These are phyloP conservation scores for Anarrhichthys ocellatus DNA, from an alignment of 2,113 vertebrate genomes.

Conservation along the genomic window DNA sequence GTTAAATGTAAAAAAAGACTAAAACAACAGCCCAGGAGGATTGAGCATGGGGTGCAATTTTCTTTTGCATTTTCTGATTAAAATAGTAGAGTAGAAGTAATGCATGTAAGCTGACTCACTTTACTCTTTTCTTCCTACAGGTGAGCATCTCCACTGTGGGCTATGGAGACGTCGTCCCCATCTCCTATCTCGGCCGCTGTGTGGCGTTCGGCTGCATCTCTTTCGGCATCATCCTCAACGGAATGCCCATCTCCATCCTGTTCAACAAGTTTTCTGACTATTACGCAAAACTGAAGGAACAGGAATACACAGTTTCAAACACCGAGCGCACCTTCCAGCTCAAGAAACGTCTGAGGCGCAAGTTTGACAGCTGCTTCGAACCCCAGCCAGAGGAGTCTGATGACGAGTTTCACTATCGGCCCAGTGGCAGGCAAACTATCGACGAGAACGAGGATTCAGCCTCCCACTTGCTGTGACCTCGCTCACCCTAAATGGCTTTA, in stretches of 20 bases:
- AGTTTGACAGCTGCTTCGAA: slow-evolving; percentile 73
- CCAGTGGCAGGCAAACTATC: slow-evolving; percentile 42
- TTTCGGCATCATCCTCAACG: slow-evolving; percentile 94
- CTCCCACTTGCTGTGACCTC: slow-evolving; percentile 12
- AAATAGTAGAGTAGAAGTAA: neutral
- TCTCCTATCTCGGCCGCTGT: slow-evolving; percentile 86
- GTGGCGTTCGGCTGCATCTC: slow-evolving; percentile 92
- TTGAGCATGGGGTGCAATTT: neutral
- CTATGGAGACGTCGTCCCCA: slow-evolving; percentile 90
- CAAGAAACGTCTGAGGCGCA: slow-evolving; percentile 77
- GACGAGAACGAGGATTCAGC: slow-evolving; percentile 33
- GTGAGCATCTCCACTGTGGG: slow-evolving; percentile 95
- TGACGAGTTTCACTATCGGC: slow-evolving; percentile 70
- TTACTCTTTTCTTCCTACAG: slow-evolving; percentile 69
- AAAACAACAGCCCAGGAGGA: neutral
- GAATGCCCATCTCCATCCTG: slow-evolving; percentile 90
- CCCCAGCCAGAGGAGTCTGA: slow-evolving; percentile 65
- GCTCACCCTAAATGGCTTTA: slow-evolving; percentile 66
- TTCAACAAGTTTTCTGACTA: slow-evolving; percentile 85
- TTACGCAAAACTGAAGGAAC: slow-evolving; percentile 90
- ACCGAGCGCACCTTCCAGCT: slow-evolving; percentile 82
- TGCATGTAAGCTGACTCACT: neutral
- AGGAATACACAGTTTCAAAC: slow-evolving; percentile 81
- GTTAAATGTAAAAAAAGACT: neutral
- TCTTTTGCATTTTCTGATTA: neutral